Conservation (phyloP, 2,797 vertebrate genomes). For the Babyrousa celebensis region DNA sequence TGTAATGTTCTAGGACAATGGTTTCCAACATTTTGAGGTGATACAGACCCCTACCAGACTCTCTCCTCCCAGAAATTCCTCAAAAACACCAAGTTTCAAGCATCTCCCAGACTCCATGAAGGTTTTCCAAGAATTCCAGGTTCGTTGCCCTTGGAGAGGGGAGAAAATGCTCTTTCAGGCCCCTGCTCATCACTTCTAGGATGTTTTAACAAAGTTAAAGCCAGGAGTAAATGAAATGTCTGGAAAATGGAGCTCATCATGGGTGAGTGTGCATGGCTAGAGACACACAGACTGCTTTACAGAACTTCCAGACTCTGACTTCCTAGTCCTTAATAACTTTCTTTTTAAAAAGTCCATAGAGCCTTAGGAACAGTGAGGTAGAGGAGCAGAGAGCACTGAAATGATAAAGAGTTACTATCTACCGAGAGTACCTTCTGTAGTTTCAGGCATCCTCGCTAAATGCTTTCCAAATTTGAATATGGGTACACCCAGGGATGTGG, state of each 20-base stretch:
- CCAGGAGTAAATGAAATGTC: slow-evolving; percentile 41
- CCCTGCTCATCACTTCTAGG: neutral
- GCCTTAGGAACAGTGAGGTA: neutral
- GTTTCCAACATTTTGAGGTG: slow-evolving; percentile 23
- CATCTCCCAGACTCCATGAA: neutral
- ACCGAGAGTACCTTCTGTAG: slow-evolving; percentile 4
- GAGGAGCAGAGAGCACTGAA: slow-evolving; percentile 30
- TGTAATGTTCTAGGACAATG: slow-evolving; percentile 20
- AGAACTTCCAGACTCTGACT: neutral
- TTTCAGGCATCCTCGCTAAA: slow-evolving; percentile 55
- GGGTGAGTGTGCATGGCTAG: neutral
- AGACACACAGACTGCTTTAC: slow-evolving; percentile 5
- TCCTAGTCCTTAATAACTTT: slow-evolving; percentile 19
- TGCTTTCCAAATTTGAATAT: slow-evolving; percentile 26
- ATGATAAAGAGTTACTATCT: neutral
- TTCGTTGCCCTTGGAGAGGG: neutral
- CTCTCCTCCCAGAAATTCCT: neutral
- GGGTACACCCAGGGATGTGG: neutral
- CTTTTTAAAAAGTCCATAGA: neutral
- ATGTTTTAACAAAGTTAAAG: slow-evolving; percentile 46
- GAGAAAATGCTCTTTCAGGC: slow-evolving; percentile 23
- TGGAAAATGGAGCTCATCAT: neutral
- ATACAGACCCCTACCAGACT: neutral
- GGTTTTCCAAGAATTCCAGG: neutral
- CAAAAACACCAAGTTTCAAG: slow-evolving; percentile 57